Base-by-base conservation (phyloP, 2,888 invertebrate genomes). In the Rhagophthalmus giganteus region DNA sequence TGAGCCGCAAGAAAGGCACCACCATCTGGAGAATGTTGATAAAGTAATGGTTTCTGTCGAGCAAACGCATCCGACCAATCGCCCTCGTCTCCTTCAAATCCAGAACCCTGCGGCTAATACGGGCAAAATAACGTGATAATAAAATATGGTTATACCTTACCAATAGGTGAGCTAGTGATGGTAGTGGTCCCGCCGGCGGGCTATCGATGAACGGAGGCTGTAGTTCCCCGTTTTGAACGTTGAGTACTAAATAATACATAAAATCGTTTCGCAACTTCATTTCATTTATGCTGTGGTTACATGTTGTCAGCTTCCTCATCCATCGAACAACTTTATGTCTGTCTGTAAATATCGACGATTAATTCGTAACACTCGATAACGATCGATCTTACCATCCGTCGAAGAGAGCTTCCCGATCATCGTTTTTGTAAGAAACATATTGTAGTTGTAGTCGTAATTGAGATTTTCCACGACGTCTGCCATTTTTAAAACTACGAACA, bases 1-100 rank as follows among this genome's bases (percentile, higher is more conserved):
- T 81, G 81, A 1, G 78, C 74, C 0, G 80, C 77, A 32, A 81
- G 66, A 66, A 81, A 81, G 5, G 78, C 79, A 1, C 81, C 81
- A 1, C 80, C 80, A 62, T 81, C 81, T 1, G 81, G 81, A 1
- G 80, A 80, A 45, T 76, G 72, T 60, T 77, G 74, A 63, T 78
- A 76, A 12, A 80, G 61, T 63, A 79, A 69, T 0, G 80, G 74
- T 57, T 68, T 70, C 13, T 13, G 40, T 27, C 44, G 37, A n/a
- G 25, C 38, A 6, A 39, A 26, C 6, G 40, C 33, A 5, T 42
- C 31, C 4, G 59, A 58, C 65, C 60, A 64, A 33, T 46, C 56
- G 33, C 54, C 58, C 42, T 40, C 28, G 25, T 30, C 30, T 9
- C 53, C 58, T 6, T 48, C 52, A 13, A 55, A 53, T 34, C 62